Base-by-base conservation (phyloP, 35 echinoderm and acorn worm genomes). In the Diadema setosum region DNA sequence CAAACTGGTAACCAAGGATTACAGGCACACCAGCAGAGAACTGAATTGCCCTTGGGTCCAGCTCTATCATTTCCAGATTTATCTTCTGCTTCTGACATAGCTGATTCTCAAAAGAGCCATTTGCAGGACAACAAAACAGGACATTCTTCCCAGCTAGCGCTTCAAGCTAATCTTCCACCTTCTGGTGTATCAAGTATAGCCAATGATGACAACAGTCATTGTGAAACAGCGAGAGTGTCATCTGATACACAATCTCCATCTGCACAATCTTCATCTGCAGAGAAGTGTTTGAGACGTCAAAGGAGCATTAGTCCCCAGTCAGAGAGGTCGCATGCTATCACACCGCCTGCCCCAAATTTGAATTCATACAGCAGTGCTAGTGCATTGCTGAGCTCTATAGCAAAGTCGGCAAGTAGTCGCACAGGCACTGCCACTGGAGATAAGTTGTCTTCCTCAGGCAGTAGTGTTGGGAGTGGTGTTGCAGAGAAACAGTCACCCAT, bases 381-480 rank as follows among this genome's bases (percentile, higher is more conserved):
- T 84, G 88, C 88, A 20, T 65, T 90, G 18, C 61, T 90, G 18
- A 90, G 88, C 59, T 90, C 88, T 15, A 90, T 90, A 3, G 88
- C 88, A 82, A 90, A 90, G 46, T 83, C 88, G 34, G 88, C 88
- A 21, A 42, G 73, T 78, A 41, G 73, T 31, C 26, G 80, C 27
- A 83, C 80, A 23, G 88, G 59, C 39, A 73, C 81, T 12, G 35
- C 56, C 12, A 73, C 39, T 21, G 84, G 65, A 23, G 52, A 44
- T 3, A 44, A 78, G 25, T 21, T 42, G 11, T 39, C 73, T 42
- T 42, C 73, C n/a, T 78, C 73, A 3, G 40, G 73, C 8, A 78
- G 73, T 36, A 78, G 73, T 44, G 73, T 44, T 35, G 40, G 73
- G 8, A 78, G 73, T 44, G 73, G 33, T 78, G 33, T 33, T 78